Evolutionary conservation across 2,888 invertebrate genomes (phyloP).

Genomic region (Idaea aversata): DNA sequence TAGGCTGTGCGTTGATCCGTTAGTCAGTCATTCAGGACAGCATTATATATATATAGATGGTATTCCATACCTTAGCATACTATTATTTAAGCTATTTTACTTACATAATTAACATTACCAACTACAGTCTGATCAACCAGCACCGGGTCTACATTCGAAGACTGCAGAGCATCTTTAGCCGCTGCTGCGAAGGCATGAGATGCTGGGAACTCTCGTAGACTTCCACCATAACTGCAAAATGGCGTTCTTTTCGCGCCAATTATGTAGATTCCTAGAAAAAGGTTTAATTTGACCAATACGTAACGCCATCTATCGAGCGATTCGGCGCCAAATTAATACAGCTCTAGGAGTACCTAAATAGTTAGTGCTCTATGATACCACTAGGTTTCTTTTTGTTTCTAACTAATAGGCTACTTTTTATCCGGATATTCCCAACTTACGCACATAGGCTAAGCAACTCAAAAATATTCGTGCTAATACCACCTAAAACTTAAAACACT

Average conservation of each 20-base stretch:
- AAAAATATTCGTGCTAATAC: too few species aligned
- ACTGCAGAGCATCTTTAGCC: slow-evolving; percentile 56
- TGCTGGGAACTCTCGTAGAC: slow-evolving; percentile 58
- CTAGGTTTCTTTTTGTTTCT: too few species aligned
- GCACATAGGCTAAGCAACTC: too few species aligned
- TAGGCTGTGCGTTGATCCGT: too few species aligned
- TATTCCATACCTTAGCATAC: too few species aligned
- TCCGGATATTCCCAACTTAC: slow-evolving; percentile 4
- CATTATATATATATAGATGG: too few species aligned
- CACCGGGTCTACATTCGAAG: slow-evolving; percentile 51
- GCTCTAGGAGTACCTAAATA: too few species aligned
- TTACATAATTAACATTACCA: slow-evolving; percentile 66
- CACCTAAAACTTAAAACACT: too few species aligned
- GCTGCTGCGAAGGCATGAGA: slow-evolving; percentile 62
- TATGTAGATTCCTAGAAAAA: slow-evolving; percentile 57
- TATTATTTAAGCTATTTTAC: slow-evolving; percentile 22
- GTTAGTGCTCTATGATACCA: too few species aligned
- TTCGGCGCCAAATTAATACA: too few species aligned
- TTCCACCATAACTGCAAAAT: slow-evolving; percentile 66
- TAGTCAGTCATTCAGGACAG: too few species aligned
- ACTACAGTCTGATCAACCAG: slow-evolving; percentile 59
- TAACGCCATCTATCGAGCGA: too few species aligned
- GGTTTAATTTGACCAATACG: background rate
- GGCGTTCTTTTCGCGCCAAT: slow-evolving; percentile 70
- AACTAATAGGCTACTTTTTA: slow-evolving; percentile 8